Conservation (phyloP, 1,140 invertebrate genomes). For the Pygmarrhopalites habei region DNA sequence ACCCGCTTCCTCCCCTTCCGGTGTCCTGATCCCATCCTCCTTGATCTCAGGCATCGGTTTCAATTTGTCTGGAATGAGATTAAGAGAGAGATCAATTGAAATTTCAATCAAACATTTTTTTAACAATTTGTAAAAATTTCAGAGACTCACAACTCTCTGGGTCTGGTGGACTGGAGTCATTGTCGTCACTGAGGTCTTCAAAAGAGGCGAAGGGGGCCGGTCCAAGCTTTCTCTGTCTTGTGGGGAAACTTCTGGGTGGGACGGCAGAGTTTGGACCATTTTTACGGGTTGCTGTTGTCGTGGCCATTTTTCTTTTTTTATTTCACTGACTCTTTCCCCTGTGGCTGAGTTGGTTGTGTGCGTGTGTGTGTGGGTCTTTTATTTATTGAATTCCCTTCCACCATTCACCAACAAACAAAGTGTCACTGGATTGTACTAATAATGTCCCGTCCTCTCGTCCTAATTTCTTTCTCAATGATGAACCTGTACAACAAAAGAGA, state of each 20-base stretch:
- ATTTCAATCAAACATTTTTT: no score
- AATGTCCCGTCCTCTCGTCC: no score
- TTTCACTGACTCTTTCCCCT: no score
- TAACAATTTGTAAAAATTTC: no score
- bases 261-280: not conserved
- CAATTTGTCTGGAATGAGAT: slow-evolving; percentile 11
- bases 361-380: no score
- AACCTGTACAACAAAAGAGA: no score
- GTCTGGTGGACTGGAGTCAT: slow-evolving; percentile 38
- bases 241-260: slow-evolving; percentile 44
- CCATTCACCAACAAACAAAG: no score
- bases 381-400: no score
- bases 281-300: not conserved
- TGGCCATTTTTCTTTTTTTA: no score
- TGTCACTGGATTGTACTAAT: no score
- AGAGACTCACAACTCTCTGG: not conserved
- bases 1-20: slow-evolving; percentile 2
- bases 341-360: no score
- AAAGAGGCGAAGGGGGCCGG: slow-evolving; percentile 87
- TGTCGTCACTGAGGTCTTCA: slow-evolving; percentile 78
- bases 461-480: no score
- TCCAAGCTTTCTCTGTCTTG: slow-evolving; percentile 49
- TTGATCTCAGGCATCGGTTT: slow-evolving; percentile 29
- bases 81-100: not conserved
- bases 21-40: slow-evolving; percentile 22